These are phyloP conservation scores for Daboia siamensis DNA, from an alignment of 2,113 vertebrate species.

Conservation along the genomic window DNA sequence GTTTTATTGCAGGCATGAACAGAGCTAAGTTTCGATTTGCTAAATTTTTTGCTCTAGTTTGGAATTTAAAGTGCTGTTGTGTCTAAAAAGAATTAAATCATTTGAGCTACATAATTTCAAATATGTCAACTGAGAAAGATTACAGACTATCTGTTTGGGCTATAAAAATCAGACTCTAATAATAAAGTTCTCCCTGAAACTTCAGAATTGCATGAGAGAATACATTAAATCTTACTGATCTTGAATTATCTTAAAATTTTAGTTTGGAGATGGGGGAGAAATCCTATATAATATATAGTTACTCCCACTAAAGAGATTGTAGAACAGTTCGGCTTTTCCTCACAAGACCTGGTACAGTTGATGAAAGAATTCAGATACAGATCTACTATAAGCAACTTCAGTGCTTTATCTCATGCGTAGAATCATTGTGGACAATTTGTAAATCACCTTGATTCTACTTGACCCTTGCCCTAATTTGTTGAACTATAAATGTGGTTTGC, in stretches of 20 bases:
- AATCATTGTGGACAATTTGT: not conserved
- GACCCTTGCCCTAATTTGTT: not conserved
- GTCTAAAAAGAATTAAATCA: constrained; percentile 51
- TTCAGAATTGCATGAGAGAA: not conserved
- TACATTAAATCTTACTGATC: not conserved
- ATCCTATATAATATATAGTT: not conserved
- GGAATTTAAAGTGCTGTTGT: constrained; percentile 39
- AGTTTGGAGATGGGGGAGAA: not conserved
- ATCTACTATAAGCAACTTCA: not conserved
- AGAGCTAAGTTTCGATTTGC: constrained; percentile 23
- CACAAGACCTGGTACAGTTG: not conserved
- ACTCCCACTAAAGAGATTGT: not conserved
- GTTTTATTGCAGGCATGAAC: constrained; percentile 29
- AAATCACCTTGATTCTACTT: not conserved
- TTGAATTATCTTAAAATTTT: not conserved
- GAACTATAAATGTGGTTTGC: not conserved
- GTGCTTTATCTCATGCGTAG: not conserved
- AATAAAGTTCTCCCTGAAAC: not conserved
- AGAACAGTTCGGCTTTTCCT: not conserved
- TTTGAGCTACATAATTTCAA: constrained; percentile 34
- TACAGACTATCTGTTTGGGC: not conserved
- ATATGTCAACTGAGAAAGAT: not conserved
- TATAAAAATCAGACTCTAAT: not conserved
- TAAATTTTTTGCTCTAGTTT: constrained; percentile 33
- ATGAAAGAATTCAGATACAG: not conserved